Conservation (phyloP, 2,888 invertebrate species). For the Sesia bembeciformis region DNA sequence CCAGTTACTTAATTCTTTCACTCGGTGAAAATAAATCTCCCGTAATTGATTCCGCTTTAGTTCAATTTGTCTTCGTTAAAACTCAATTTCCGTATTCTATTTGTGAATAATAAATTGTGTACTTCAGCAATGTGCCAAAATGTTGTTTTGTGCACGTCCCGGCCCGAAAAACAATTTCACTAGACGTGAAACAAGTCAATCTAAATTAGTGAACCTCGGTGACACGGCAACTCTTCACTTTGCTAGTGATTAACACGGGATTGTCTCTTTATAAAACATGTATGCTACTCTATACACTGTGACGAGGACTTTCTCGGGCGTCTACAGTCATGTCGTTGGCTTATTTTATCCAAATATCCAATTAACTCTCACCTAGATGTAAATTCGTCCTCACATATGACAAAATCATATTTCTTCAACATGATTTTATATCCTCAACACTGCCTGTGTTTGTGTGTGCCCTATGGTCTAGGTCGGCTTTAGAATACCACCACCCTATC, state of each 20-base stretch:
- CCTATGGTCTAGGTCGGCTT: too few relatives aligned
- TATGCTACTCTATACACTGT: background rate
- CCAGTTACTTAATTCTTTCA: slow-evolving; percentile 64
- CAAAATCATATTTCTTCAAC: too few relatives aligned
- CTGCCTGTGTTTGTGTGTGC: too few relatives aligned
- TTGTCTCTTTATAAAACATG: slow-evolving; percentile 9
- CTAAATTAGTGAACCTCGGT: slow-evolving; percentile 42
- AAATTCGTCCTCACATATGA: too few relatives aligned
- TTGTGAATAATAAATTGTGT: slow-evolving; percentile 69
- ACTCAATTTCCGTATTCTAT: slow-evolving; percentile 69
- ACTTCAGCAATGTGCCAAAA: slow-evolving; percentile 47
- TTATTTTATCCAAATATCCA: too few relatives aligned
- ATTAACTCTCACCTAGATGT: too few relatives aligned
- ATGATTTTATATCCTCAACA: too few relatives aligned
- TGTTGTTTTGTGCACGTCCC: slow-evolving; percentile 40
- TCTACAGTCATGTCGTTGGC: too few relatives aligned
- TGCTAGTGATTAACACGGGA: slow-evolving; percentile 8
- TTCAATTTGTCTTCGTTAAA: slow-evolving; percentile 73
- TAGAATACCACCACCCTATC: too few relatives aligned
- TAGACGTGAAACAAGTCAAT: slow-evolving; percentile 50
- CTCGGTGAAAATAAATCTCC: slow-evolving; percentile 65
- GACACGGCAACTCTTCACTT: slow-evolving; percentile 22
- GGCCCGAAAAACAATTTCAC: slow-evolving; percentile 39
- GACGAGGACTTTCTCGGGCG: too few relatives aligned
- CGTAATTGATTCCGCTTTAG: slow-evolving; percentile 71